Conservation (phyloP, 2,113 vertebrate genomes). For the Saimiri boliviensis region DNA sequence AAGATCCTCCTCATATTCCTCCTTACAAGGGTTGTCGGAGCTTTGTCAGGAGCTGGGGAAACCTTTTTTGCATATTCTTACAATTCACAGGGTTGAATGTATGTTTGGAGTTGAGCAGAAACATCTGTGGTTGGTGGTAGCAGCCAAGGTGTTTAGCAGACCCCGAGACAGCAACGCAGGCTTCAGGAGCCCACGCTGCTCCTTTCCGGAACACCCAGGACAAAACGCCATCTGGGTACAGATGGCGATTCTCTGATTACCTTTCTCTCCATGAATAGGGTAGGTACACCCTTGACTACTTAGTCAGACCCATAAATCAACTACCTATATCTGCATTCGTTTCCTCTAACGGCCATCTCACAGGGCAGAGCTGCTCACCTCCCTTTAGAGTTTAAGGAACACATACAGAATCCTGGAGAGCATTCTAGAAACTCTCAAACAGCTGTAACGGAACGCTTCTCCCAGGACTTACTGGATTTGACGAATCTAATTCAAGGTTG, state of each 20-base stretch:
- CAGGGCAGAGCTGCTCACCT: background rate
- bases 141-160: background rate
- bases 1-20: background rate
- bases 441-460: background rate
- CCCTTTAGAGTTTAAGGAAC: background rate
- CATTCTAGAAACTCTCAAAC: background rate
- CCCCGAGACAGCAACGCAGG: background rate
- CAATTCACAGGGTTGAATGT: background rate
- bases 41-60: background rate
- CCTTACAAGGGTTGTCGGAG: background rate
- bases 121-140: background rate
- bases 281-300: background rate
- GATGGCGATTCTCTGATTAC: background rate
- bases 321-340: background rate
- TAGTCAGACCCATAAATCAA: background rate
- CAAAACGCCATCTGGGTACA: background rate
- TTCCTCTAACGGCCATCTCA: background rate
- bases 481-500: background rate
- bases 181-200: background rate
- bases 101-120: background rate
- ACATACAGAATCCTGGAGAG: background rate
- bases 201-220: background rate
- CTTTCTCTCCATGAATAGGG: background rate
- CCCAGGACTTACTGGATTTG: background rate
- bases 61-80: background rate